phyloP scores from a whole-genome alignment of 2,797 vertebrate genomes.

The Poecilia wingei region DNA sequence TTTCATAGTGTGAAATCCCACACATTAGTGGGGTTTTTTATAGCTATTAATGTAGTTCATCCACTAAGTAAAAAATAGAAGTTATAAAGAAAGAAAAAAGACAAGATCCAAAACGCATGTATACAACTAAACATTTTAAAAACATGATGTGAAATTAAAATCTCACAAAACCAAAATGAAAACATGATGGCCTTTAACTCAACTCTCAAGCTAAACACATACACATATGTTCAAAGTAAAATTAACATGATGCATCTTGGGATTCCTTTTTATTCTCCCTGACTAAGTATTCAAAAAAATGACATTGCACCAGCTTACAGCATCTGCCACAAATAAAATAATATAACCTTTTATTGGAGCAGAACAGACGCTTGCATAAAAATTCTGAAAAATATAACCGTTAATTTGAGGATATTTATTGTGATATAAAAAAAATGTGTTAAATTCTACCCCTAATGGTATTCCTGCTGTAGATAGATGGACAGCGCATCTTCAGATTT shows the following conservation, averaged over 20 bases:
- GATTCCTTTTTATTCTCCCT: background rate
- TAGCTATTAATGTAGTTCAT: background rate
- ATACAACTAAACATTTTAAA: background rate
- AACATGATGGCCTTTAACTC: background rate
- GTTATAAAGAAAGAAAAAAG: background rate
- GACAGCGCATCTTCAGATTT: background rate
- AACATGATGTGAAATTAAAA: background rate
- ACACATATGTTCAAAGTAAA: background rate
- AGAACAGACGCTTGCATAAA: background rate
- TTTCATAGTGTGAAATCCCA: slow-evolving; percentile 10
- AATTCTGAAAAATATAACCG: background rate
- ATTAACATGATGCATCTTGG: background rate
- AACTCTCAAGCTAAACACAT: background rate
- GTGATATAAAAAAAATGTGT: background rate
- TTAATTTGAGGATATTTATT: background rate
- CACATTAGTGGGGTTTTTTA: slow-evolving; percentile 7
- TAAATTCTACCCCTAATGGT: background rate
- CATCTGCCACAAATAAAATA: background rate
- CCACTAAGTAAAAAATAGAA: background rate
- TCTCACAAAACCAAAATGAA: background rate
- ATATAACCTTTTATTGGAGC: background rate
- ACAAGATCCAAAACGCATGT: background rate
- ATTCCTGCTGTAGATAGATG: background rate
- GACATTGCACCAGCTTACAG: background rate
- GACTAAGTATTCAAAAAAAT: background rate